Evolutionary conservation across 2,797 vertebrate genomes (phyloP).

Genomic region (Sebastiscus tertius): DNA sequence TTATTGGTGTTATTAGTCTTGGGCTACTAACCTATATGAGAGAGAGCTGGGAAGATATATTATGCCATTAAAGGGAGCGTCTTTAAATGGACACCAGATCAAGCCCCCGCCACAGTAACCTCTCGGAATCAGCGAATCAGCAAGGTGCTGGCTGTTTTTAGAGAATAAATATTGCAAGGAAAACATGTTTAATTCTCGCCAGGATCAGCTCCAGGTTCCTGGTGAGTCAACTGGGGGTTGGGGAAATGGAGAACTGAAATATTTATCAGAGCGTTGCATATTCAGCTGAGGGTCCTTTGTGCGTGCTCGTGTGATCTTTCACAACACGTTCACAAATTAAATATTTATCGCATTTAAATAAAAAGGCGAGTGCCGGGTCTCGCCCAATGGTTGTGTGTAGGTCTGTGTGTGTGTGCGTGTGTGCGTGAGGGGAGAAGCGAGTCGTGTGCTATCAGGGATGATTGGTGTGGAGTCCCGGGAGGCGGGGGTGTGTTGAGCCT

Average conservation of each 20-base stretch:
- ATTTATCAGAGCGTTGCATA: constrained; percentile 86
- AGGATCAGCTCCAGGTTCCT: constrained; percentile 80
- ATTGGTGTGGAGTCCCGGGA: constrained; percentile 70
- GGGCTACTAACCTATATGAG: constrained; percentile 58
- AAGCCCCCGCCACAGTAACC: constrained; percentile 26
- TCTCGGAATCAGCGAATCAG: constrained; percentile 49
- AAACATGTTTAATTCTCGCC: constrained; percentile 83
- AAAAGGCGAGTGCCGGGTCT: constrained; percentile 74
- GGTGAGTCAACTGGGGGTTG: constrained; percentile 77
- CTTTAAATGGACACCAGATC: constrained; percentile 42
- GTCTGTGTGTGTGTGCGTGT: constrained; percentile 19
- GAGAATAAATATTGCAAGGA: constrained; percentile 81
- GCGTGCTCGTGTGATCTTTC: constrained; percentile 84
- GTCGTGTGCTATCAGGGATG: constrained; percentile 62
- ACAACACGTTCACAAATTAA: constrained; percentile 86
- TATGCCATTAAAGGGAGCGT: constrained; percentile 37
- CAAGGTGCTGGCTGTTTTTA: constrained; percentile 57
- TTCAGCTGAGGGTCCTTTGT: constrained; percentile 85
- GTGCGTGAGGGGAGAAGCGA: constrained; percentile 35
- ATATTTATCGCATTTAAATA: constrained; percentile 88
- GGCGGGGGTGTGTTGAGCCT: constrained; percentile 66
- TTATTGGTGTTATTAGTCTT: constrained; percentile 62
- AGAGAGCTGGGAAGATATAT: constrained; percentile 20
- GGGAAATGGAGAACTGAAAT: constrained; percentile 84
- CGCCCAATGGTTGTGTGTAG: constrained; percentile 22